Conservation (phyloP, 2,797 vertebrate genomes). For the Acrocephalus scirpaceus region DNA sequence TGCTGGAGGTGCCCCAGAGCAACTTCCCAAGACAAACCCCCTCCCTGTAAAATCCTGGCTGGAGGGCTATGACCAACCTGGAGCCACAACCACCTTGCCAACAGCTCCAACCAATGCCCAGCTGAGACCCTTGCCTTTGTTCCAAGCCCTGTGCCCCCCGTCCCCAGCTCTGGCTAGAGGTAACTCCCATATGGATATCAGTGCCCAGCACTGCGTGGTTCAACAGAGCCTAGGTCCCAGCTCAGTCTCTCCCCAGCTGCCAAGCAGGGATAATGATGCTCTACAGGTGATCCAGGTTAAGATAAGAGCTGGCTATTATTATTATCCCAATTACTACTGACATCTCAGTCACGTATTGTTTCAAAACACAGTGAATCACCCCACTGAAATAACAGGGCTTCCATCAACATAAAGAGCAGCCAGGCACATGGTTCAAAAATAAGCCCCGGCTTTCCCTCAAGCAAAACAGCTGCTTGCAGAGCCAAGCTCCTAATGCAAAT, state of each 20-base stretch:
- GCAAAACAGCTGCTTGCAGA: slow-evolving; percentile 51
- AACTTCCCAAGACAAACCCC: not conserved
- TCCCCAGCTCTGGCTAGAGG: not conserved
- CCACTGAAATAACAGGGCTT: slow-evolving; percentile 43
- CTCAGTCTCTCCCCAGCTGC: not conserved
- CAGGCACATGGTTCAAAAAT: slow-evolving; percentile 2
- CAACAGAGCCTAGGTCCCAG: accelerated
- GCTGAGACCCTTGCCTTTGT: not conserved
- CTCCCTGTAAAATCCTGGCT: not conserved
- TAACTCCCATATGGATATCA: not conserved
- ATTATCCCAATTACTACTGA: slow-evolving; percentile 39
- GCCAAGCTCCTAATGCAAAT: not conserved
- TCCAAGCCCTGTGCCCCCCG: not conserved
- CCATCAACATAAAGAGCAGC: slow-evolving; percentile 37
- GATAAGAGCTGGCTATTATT: slow-evolving; percentile 3
- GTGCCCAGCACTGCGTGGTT: not conserved
- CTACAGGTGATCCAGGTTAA: slow-evolving; percentile 13
- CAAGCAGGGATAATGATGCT: not conserved
- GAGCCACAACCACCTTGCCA: not conserved
- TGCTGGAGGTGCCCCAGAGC: not conserved
- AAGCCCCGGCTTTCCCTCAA: slow-evolving; percentile 35
- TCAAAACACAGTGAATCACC: slow-evolving; percentile 63
- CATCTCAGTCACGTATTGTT: slow-evolving; percentile 41
- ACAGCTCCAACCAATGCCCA: not conserved
- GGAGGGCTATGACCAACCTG: not conserved